These are phyloP conservation scores for Eupithecia abbreviata DNA, from an alignment of 2,888 invertebrate species.

Conservation along the genomic window DNA sequence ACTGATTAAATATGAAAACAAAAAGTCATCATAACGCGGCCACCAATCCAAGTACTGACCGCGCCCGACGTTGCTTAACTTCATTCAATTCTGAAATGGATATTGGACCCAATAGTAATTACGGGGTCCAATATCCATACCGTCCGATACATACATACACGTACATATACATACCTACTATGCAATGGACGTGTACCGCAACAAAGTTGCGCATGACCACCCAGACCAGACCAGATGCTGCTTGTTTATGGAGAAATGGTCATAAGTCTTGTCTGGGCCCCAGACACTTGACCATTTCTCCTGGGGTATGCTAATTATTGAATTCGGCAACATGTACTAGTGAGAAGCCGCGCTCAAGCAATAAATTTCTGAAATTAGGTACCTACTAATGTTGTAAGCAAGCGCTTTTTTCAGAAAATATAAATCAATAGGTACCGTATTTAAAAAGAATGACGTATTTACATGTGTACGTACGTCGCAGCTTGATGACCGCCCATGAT, in stretches of 20 bases:
- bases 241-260: no score
- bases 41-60: conserved; percentile 70
- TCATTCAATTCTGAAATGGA: conserved; percentile 38
- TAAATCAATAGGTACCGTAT: not conserved
- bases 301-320: no score
- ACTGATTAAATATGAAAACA: no score
- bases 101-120: no score
- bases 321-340: not conserved
- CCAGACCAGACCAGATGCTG: no score
- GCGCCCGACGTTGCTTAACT: conserved; percentile 77
- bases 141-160: no score
- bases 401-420: not conserved
- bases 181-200: no score
- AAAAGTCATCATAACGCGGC: conserved; percentile 52
- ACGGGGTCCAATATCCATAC: no score
- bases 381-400: not conserved
- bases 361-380: not conserved
- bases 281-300: no score
- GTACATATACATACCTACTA: no score
- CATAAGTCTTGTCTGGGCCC: no score
- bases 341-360: not conserved
- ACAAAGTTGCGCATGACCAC: no score
- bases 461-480: not conserved
- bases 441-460: not conserved
- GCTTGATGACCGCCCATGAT: conserved; percentile 1